Evolutionary conservation across 2,113 vertebrate genomes (phyloP), one percentile per base, ranked within the genome.

Genomic region (Cinclus mexicanus): DNA sequence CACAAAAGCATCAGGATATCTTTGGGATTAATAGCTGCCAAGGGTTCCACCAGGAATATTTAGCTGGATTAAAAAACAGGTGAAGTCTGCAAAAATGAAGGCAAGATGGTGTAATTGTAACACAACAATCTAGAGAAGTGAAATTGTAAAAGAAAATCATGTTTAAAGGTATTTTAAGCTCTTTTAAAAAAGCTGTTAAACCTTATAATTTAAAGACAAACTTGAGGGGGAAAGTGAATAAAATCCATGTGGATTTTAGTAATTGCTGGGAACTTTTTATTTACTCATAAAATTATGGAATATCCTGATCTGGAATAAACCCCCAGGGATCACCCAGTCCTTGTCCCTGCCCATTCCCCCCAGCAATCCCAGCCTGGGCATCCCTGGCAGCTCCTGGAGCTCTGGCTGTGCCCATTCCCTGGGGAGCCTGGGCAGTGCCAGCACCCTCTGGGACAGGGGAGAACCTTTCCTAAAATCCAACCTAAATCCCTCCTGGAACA

Each of bases 151-250:
- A 80, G 3, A 52, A 80, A 86, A 83, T 25, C 3, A 17, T 1
- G 52, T 25, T 65, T 70, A 57, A 79, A 50, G 9, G 7, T 46
- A 26, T 29, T 75, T 64, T 37, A 20, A 83, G 31, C 3, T 46
- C 25, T 12, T 77, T 25, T 0, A 37, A 47, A 55, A 37, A 50
- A 56, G 5, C 5, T 39, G 28, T 65, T 33, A 35, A 53, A 35
- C 0, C 1, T 93, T 82, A n/a, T 12, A 29, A 46, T 37, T 57
- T 44, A 37, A 76, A 63, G 35, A 28, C 3, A 59, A 22, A 24
- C 1, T 25, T 49, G 3, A 12, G 21, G 9, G 0, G 1, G 1
- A 1, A 2, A 60, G 18, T 24, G 5, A 44, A 19, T 25, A 25
- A 63, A 72, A 72, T 59, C 10, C 14, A 10, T 8, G 42, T 57